Conservation (phyloP, 2,888 invertebrate genomes). For the Agrilus cyanescens region DNA sequence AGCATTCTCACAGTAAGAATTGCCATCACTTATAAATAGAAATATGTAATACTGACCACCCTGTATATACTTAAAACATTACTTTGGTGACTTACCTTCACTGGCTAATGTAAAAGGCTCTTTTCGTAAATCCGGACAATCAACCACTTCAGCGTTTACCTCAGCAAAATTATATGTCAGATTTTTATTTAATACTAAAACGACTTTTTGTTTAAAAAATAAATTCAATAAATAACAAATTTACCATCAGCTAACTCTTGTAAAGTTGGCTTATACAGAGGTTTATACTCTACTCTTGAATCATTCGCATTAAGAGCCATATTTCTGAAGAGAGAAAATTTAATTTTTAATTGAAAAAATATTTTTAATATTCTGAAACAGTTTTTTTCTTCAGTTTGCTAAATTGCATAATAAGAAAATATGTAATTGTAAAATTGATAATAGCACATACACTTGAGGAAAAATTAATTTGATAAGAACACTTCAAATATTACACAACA, state of each 20-base stretch:
- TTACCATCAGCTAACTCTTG: slow-evolving; percentile 54
- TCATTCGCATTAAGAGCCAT: slow-evolving; percentile 13
- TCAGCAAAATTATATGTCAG: slow-evolving; percentile 58
- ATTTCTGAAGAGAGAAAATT: too few relatives aligned
- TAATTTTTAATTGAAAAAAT: too few relatives aligned
- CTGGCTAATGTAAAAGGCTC: slow-evolving; percentile 71
- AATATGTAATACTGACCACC: background rate
- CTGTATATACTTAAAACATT: background rate
- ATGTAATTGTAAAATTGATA: too few relatives aligned
- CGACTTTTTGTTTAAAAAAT: slow-evolving; percentile 3
- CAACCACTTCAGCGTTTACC: slow-evolving; percentile 62
- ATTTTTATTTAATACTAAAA: slow-evolving; percentile 58
- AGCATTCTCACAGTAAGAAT: background rate
- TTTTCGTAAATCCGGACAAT: slow-evolving; percentile 74
- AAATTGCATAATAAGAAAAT: too few relatives aligned
- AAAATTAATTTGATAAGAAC: too few relatives aligned
- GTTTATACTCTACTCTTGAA: slow-evolving; percentile 38
- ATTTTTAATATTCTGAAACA: too few relatives aligned
- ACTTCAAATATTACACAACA: too few relatives aligned
- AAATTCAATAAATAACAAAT: too few relatives aligned
- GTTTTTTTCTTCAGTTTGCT: too few relatives aligned
- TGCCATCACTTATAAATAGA: background rate
- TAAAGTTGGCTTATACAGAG: slow-evolving; percentile 47
- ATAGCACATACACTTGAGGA: too few relatives aligned
- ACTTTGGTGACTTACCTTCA: slow-evolving; percentile 47